A percentile compares a stretch with the other conserved stretches of the same genome.
Conservation (phyloP, 2,888 invertebrate species). For the Volucella inanis region DNA sequence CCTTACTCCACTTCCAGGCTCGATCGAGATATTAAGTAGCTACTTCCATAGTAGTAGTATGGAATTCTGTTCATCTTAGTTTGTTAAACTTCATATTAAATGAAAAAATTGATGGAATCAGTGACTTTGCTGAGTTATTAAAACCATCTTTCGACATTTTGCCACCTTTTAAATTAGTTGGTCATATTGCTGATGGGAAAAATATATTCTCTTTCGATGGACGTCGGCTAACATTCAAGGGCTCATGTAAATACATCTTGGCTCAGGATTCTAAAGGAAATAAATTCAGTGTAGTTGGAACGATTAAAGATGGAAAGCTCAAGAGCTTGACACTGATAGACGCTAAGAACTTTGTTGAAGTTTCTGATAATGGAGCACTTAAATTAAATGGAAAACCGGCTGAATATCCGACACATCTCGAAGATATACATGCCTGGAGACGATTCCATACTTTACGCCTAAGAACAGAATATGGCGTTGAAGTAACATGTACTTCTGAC, state of each 20-base stretch:
- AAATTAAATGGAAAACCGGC: conserved; percentile 87
- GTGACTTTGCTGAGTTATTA: conserved; percentile 81
- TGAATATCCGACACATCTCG: conserved; percentile 87
- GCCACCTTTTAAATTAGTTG: conserved; percentile 88
- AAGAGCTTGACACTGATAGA: conserved; percentile 88
- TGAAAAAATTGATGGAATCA: conserved; percentile 85
- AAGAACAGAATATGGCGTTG: conserved; percentile 86
- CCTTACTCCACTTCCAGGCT: conserved; percentile 79
- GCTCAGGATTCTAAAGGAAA: conserved; percentile 92
- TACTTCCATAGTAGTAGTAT: conserved; percentile 85
- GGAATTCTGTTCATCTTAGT: conserved; percentile 86
- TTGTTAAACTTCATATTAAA: conserved; percentile 85
- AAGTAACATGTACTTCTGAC: conserved; percentile 86
- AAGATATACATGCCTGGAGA: conserved; percentile 86
- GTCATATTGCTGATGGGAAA: conserved; percentile 89
- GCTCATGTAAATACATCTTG: conserved; percentile 92
- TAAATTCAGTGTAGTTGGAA: conserved; percentile 92
- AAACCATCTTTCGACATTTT: conserved; percentile 86
- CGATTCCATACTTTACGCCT: conserved; percentile 85
- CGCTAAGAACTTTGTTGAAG: conserved; percentile 85
- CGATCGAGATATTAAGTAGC: conserved; percentile 82
- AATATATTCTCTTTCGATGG: conserved; percentile 96
- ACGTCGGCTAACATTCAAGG: conserved; percentile 90
- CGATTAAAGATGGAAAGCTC: conserved; percentile 88
- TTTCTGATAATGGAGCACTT: conserved; percentile 87